Evolutionary conservation across 2,797 vertebrate species (phyloP).

Genomic region (Graptemys geographica): DNA sequence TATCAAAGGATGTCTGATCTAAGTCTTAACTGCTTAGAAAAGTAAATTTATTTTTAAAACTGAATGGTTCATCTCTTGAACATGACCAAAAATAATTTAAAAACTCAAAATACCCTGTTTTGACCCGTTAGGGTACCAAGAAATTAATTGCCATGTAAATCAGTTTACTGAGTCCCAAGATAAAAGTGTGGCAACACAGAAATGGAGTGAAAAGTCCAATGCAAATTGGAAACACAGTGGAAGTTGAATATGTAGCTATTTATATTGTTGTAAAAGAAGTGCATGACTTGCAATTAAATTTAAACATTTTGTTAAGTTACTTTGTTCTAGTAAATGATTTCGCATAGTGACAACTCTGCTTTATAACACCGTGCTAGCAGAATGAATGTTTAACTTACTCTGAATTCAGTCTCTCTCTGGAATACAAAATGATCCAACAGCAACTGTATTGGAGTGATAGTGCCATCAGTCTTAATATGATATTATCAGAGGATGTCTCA

Average conservation of each 20-base stretch:
- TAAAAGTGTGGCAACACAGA: background rate
- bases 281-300: constrained; percentile 3
- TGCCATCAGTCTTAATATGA: constrained; percentile 87
- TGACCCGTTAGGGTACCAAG: background rate
- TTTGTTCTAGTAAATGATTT: background rate
- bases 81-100: background rate
- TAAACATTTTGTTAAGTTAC: background rate
- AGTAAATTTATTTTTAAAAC: background rate
- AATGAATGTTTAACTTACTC: constrained; percentile 82
- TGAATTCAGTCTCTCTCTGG: constrained; percentile 78
- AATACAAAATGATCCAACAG: constrained; percentile 93
- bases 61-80: background rate
- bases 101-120: rapidly evolving
- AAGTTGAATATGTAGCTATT: background rate
- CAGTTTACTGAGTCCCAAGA: background rate
- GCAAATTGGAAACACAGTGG: background rate
- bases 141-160: background rate
- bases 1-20: rapidly evolving
- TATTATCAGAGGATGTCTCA: constrained; percentile 84
- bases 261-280: constrained; percentile 18
- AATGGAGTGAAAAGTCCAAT: background rate
- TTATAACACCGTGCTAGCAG: background rate
- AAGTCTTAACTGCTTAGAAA: background rate
- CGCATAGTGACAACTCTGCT: background rate
- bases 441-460: constrained; percentile 91